phyloP scores from a whole-genome alignment of 1,140 invertebrate species.

The Pemphigus obesinymphae region DNA sequence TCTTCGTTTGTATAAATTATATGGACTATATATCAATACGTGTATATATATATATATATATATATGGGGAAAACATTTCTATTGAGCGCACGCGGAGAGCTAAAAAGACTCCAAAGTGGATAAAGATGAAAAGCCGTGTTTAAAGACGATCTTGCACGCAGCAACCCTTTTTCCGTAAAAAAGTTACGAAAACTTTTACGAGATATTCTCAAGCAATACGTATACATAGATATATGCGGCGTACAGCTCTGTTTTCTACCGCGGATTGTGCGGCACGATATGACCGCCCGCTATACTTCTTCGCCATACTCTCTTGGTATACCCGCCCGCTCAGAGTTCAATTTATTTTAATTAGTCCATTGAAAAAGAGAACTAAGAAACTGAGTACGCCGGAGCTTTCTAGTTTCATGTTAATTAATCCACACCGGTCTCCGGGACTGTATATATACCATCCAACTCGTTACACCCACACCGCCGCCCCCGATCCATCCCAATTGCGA shows the following conservation, averaged over 20 bases:
- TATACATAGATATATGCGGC: too few relatives aligned
- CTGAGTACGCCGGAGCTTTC: not conserved
- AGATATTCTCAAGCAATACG: not conserved
- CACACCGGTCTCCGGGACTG: not conserved
- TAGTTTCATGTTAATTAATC: constrained; percentile 35
- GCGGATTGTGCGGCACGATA: constrained; percentile 19
- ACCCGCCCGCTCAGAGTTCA: too few relatives aligned
- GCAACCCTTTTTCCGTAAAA: not conserved
- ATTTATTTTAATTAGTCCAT: constrained; percentile 38
- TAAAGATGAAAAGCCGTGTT: constrained; percentile 13
- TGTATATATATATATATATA: too few relatives aligned
- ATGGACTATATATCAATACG: too few relatives aligned
- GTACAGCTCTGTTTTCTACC: not conserved
- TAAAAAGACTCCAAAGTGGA: constrained; percentile 9
- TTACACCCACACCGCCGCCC: not conserved
- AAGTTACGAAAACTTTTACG: constrained; percentile 15
- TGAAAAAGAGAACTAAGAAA: constrained; percentile 17
- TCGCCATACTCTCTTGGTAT: too few relatives aligned
- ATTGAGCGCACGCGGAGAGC: not conserved
- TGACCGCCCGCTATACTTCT: not conserved
- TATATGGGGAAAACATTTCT: not conserved
- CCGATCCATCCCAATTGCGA: too few relatives aligned
- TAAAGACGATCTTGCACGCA: not conserved
- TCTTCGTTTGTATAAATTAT: constrained; percentile 10
- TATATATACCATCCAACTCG: too few relatives aligned